These are phyloP conservation scores for Drosophila punjabiensis DNA, from an alignment of 1,140 invertebrate genomes.

Conservation along the genomic window DNA sequence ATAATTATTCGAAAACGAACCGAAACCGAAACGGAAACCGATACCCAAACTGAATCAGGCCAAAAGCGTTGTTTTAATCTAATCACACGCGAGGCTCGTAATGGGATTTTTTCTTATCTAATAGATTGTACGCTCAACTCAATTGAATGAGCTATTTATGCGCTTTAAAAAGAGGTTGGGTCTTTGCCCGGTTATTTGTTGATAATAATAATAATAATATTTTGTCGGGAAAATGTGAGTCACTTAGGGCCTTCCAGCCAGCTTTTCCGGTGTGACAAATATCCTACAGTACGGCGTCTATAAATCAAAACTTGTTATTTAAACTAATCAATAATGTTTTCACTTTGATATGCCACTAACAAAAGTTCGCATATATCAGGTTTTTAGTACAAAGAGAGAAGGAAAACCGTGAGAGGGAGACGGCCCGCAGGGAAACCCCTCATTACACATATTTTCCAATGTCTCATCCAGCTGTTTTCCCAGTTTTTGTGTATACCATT, in stretches of 20 bases:
- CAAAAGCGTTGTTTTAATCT: slow-evolving; percentile 42
- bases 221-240: slow-evolving; percentile 16
- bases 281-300: background rate
- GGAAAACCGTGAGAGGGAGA: slow-evolving; percentile 5
- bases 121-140: slow-evolving; percentile 38
- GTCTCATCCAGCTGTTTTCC: slow-evolving; percentile 33
- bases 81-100: slow-evolving; percentile 45
- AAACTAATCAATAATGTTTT: background rate
- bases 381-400: background rate
- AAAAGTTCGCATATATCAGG: slow-evolving; percentile 5
- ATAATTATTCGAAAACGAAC: slow-evolving; percentile 29
- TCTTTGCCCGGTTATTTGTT: slow-evolving; percentile 14
- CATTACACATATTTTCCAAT: slow-evolving; percentile 33
- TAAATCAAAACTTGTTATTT: background rate
- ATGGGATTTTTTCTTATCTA: slow-evolving; percentile 63
- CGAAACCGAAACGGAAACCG: slow-evolving; percentile 13
- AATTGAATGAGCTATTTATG: slow-evolving; percentile 37
- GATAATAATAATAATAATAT: slow-evolving; percentile 5
- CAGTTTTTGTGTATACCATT: slow-evolving; percentile 31
- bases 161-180: slow-evolving; percentile 34
- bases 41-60: slow-evolving; percentile 7
- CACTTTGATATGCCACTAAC: background rate
- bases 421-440: slow-evolving; percentile 48
- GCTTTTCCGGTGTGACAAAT: slow-evolving; percentile 15
- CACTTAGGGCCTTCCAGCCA: slow-evolving; percentile 5